phyloP scores from a whole-genome alignment of 2,888 invertebrate species.

The Stenoptilia bipunctidactyla region DNA sequence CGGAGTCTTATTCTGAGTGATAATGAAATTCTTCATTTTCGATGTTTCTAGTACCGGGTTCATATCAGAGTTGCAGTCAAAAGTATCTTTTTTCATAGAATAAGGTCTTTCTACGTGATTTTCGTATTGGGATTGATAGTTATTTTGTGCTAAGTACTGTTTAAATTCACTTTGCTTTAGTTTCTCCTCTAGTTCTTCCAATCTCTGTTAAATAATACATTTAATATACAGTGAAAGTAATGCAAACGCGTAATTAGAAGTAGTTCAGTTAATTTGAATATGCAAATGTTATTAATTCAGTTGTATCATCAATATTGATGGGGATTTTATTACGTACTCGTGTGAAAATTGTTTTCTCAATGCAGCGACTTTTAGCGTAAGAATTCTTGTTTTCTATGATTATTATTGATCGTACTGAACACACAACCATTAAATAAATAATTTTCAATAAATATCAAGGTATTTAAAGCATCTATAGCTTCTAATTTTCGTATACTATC shows the following conservation, averaged over 20 bases:
- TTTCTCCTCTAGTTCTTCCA: conserved; percentile 59
- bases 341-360: too few relatives aligned
- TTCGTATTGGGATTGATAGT: conserved; percentile 38
- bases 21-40: conserved; percentile 18
- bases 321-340: too few relatives aligned
- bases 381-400: neutral
- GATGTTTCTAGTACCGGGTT: conserved; percentile 23
- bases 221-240: conserved; percentile 26
- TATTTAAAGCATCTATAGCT: too few relatives aligned
- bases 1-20: conserved; percentile 25
- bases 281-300: neutral
- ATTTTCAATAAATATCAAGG: too few relatives aligned
- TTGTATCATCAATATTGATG: too few relatives aligned
- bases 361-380: neutral
- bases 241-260: too few relatives aligned
- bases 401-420: too few relatives aligned
- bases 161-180: conserved; percentile 55
- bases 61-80: conserved; percentile 22
- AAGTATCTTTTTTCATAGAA: conserved; percentile 30
- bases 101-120: conserved; percentile 50
- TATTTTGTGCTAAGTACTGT: conserved; percentile 44
- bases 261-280: conserved; percentile 1
- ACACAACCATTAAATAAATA: too few relatives aligned
- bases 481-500: too few relatives aligned
- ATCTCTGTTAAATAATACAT: conserved; percentile 27